A percentile compares a stretch with the other conserved stretches of the same genome.
Evolutionary conservation across 1,140 invertebrate species (phyloP).

Genomic region (Steinernema feltiae): DNA sequence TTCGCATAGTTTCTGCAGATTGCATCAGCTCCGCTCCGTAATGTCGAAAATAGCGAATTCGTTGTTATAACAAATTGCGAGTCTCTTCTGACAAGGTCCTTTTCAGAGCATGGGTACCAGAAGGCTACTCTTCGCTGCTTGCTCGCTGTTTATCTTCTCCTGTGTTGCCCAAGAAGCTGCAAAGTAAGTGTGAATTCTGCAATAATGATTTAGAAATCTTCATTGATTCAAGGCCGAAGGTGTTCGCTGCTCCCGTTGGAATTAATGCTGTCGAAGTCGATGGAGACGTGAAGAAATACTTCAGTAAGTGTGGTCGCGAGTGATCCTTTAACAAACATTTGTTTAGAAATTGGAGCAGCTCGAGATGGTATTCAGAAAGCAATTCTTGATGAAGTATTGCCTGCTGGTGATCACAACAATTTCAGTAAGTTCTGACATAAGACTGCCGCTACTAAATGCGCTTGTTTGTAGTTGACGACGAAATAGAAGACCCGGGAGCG

Average conservation of each 20-base stretch:
- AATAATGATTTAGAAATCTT: background rate
- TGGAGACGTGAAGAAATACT: background rate
- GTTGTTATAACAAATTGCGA: background rate
- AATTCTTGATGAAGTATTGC: background rate
- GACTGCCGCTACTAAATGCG: background rate
- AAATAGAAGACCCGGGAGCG: background rate
- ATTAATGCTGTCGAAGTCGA: background rate
- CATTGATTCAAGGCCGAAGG: background rate
- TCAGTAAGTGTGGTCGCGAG: background rate
- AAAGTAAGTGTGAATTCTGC: background rate
- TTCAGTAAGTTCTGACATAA: background rate
- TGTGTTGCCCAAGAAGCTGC: background rate
- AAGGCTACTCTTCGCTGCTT: background rate
- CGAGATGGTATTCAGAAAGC: background rate
- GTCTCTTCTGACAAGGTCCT: background rate
- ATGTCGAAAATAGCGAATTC: background rate
- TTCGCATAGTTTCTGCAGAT: slow-evolving; percentile 8
- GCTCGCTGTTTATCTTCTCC: background rate
- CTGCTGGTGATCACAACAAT: slow-evolving; percentile 1
- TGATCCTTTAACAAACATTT: background rate
- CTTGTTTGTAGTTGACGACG: background rate
- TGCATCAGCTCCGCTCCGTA: background rate
- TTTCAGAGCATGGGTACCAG: slow-evolving; percentile 7
- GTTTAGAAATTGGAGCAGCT: background rate
- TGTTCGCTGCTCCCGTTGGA: background rate